Base-by-base conservation (phyloP, 1,140 invertebrate species). In the Musca vetustissima region DNA sequence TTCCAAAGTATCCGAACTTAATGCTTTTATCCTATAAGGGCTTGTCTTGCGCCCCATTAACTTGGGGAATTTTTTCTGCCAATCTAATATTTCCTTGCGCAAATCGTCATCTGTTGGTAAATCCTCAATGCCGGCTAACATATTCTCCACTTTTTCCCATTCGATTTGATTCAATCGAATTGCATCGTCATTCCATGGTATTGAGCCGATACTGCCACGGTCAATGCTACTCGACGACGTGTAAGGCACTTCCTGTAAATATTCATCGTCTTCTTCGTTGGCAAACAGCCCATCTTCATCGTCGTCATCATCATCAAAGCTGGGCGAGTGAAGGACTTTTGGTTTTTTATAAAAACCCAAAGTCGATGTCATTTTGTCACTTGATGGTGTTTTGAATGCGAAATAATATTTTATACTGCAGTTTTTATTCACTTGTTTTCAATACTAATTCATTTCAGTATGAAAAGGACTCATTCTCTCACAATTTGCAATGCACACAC, bases 131-230 rank as follows among this genome's bases (percentile, higher is more conserved):
- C 77, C 76, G 55, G 71, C 74, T 17, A 83, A 59, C 70, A 82
- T 76, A 8, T 76, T 72, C 24, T 83, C 80, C 6, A 83, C 77
- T 19, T 71, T 70, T 22, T 81, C 77, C 81, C 81, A 83, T 66
- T 80, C 80, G 19, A 75, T 61, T 73, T 78, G 71, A 69, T 82
- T 83, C 67, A 82, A 76, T 22, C 81, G 82, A 9, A 81, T 81
- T 53, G 80, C 80, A 72, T 83, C 81, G 59, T 80, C 78, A 8
- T 78, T 77, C 81, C 81, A 83, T 11, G 79, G 79, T 61, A 83
- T 83, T 43, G 81, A 75, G 22, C 80, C 78, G 57, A 81, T 76
- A 11, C 78, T 78, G 61, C 79, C 79, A 53, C 79, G 76, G 59
- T 80, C 79, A n/a, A 79, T 67, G 67, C 79, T 81, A 61, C 79